phyloP scores from a whole-genome alignment of 2,888 invertebrate species.

The Carpatolechia fugitivella region DNA sequence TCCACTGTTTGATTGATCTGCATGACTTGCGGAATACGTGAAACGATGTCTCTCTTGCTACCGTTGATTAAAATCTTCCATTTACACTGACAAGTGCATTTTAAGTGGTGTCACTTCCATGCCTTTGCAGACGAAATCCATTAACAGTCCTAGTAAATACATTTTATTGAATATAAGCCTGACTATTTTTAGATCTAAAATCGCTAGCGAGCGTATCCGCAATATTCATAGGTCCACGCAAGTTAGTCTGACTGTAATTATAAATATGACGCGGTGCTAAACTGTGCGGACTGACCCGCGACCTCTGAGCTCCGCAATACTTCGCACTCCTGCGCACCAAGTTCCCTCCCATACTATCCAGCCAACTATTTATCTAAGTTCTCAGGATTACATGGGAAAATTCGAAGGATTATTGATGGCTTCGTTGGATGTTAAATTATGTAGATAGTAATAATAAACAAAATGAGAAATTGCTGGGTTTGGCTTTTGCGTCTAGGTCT shows the following conservation, averaged over 20 bases:
- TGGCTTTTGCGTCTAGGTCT: not conserved
- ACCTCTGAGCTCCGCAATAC: constrained; percentile 44
- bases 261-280: constrained; percentile 79
- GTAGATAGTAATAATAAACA: not conserved
- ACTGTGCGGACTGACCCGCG: constrained; percentile 70
- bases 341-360: not conserved
- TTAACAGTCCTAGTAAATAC: not conserved
- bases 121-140: not conserved
- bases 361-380: constrained; percentile 1
- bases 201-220: not conserved
- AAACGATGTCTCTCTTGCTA: constrained; percentile 4
- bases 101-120: not conserved
- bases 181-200: too few species aligned
- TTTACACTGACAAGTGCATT: not conserved
- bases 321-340: constrained; percentile 39
- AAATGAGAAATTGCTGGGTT: constrained; percentile 4
- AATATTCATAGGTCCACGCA: constrained; percentile 16
- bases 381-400: constrained; percentile 7
- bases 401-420: constrained; percentile 1
- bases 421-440: not conserved
- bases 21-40: constrained; percentile 6
- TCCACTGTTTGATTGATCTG: not conserved
- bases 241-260: constrained; percentile 60
- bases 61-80: constrained; percentile 5
- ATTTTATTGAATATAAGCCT: too few species aligned